Conservation (phyloP, 2,888 invertebrate species). For the Orgyia antiqua region DNA sequence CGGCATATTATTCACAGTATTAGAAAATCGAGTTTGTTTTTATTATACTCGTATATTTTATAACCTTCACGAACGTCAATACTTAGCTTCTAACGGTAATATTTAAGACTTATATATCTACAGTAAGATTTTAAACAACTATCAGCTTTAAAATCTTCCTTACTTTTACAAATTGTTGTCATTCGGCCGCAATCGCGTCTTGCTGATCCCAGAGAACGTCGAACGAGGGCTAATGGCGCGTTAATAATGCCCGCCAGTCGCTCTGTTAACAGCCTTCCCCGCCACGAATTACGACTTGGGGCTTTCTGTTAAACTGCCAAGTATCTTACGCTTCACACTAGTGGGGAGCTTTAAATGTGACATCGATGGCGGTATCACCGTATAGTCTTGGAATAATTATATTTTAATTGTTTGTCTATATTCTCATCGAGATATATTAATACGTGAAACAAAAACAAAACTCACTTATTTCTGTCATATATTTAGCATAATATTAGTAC, state of each 20-base stretch:
- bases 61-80: no score
- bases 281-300: slow-evolving; percentile 56
- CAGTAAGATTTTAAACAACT: slow-evolving; percentile 23
- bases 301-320: slow-evolving; percentile 55
- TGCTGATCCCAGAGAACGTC: slow-evolving; percentile 43
- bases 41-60: no score
- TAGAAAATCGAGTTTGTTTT: no score
- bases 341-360: slow-evolving; percentile 43
- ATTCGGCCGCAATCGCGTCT: slow-evolving; percentile 26
- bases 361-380: slow-evolving; percentile 30
- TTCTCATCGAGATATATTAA: no score
- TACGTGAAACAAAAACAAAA: no score
- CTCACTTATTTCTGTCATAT: no score
- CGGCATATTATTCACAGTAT: no score
- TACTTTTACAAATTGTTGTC: slow-evolving; percentile 18
- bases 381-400: slow-evolving; percentile 35
- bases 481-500: no score
- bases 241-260: slow-evolving; percentile 64
- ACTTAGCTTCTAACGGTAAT: no score
- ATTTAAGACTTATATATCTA: no score
- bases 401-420: no score
- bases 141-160: slow-evolving; percentile 30
- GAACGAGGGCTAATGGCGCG: slow-evolving; percentile 66
- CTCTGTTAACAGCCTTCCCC: slow-evolving; percentile 54
- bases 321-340: slow-evolving; percentile 43